phyloP scores from a whole-genome alignment of 2,888 invertebrate genomes.

The Lordiphosa andalusiaca region DNA sequence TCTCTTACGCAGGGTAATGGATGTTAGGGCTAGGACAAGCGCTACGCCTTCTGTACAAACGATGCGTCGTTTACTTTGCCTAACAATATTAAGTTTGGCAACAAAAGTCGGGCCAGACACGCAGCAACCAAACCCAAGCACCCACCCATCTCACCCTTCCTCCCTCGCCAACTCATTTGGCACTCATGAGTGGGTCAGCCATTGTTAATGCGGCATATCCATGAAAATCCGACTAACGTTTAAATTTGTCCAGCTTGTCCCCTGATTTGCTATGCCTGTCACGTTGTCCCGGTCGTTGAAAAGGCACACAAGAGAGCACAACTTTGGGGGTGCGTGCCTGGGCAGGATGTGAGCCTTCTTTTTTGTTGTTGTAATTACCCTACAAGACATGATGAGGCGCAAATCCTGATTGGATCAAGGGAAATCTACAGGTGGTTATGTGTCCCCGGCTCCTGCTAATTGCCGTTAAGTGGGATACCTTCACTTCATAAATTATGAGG shows the following conservation, averaged over 20 bases:
- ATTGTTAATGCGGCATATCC: constrained; percentile 70
- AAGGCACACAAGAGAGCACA: constrained; percentile 44
- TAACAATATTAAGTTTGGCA: constrained; percentile 74
- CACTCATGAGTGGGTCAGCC: constrained; percentile 71
- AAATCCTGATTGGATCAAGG: constrained; percentile 49
- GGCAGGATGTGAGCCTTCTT: constrained; percentile 53
- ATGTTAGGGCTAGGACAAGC: constrained; percentile 14
- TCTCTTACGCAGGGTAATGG: constrained; percentile 55
- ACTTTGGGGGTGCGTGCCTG: constrained; percentile 54
- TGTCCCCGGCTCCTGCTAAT: constrained; percentile 50
- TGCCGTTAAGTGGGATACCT: constrained; percentile 70
- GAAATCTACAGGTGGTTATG: constrained; percentile 61
- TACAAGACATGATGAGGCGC: constrained; percentile 63
- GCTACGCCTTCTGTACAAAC: background rate
- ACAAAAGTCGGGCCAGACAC: constrained; percentile 51
- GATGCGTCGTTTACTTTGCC: constrained; percentile 63
- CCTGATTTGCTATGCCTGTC: constrained; percentile 56
- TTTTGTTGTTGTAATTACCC: constrained; percentile 73
- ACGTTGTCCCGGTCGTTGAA: constrained; percentile 62
- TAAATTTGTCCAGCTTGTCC: constrained; percentile 58
- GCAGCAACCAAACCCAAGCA: no score
- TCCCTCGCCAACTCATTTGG: constrained; percentile 58
- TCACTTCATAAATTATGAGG: constrained; percentile 61
- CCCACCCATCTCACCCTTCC: constrained; percentile 2
- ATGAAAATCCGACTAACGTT: constrained; percentile 48